Conservation (phyloP, 35 echinoderm and acorn worm genomes). For the Diadema setosum region DNA sequence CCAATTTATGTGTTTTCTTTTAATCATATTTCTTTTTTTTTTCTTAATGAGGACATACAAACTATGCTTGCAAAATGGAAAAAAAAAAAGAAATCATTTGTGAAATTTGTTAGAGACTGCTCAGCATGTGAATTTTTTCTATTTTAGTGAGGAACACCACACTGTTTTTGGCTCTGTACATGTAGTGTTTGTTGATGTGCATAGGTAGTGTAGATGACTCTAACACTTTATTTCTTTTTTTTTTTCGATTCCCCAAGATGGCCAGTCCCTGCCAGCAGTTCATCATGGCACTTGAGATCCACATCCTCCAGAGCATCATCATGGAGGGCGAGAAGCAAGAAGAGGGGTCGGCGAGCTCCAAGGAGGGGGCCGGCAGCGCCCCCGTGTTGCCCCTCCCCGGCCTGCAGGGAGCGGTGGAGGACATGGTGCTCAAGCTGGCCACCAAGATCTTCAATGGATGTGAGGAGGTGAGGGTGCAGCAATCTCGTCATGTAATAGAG, state of each 20-base stretch:
- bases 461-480: constrained; percentile 40
- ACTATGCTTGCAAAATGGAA: no score
- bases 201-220: no score
- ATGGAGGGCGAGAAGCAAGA: constrained; percentile 35
- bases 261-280: constrained; percentile 72
- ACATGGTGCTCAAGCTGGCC: constrained; percentile 35
- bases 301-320: constrained; percentile 32
- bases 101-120: no score
- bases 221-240: no score
- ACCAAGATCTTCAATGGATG: constrained; percentile 60
- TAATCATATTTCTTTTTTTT: no score
- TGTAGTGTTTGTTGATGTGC: no score
- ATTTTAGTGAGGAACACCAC: no score
- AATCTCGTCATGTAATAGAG: neutral
- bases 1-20: no score
- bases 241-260: neutral
- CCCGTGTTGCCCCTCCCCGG: neutral
- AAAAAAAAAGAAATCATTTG: no score
- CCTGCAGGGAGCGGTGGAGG: neutral
- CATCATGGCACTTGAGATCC: constrained; percentile 51
- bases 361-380: neutral
- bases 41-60: no score
- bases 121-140: no score
- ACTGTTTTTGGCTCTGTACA: no score
- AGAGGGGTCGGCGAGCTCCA: neutral